Conservation (phyloP, 2,797 vertebrate species). For the Hoplostethus atlanticus region DNA sequence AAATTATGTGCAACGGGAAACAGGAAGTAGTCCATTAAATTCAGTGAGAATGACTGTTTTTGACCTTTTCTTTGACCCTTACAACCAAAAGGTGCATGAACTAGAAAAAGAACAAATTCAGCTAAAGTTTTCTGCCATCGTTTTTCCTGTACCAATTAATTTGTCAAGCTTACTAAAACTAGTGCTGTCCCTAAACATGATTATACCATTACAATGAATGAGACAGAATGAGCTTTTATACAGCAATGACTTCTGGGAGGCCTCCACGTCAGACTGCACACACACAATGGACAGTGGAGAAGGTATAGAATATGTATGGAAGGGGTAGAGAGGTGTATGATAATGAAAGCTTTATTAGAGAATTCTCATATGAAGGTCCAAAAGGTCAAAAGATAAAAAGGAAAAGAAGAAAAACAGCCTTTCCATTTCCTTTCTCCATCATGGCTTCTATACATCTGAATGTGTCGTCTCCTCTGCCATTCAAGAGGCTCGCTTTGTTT, state of each 20-base stretch:
- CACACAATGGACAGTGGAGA: neutral
- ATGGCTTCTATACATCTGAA: neutral
- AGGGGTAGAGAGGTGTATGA: neutral
- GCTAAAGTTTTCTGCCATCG: too few relatives aligned
- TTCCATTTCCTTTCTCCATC: conserved; percentile 18
- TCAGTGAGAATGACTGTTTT: too few relatives aligned
- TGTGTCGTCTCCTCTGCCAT: conserved; percentile 5
- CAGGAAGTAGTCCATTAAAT: too few relatives aligned
- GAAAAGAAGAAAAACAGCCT: neutral
- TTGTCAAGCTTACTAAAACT: conserved; percentile 1
- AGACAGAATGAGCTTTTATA: conserved; percentile 1
- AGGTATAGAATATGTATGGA: conserved; percentile 12
- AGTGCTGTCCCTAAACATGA: neutral
- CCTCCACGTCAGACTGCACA: conserved; percentile 14
- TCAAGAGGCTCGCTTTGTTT: neutral
- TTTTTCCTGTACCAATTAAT: too few relatives aligned
- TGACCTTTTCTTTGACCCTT: too few relatives aligned
- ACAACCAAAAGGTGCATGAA: too few relatives aligned
- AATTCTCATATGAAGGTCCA: neutral
- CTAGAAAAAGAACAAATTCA: too few relatives aligned
- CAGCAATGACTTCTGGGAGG: conserved; percentile 14
- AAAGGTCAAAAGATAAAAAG: conserved; percentile 29
- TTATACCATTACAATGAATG: neutral
- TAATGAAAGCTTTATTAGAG: conserved; percentile 17
- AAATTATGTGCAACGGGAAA: too few relatives aligned